Base-by-base conservation (phyloP, 2,888 invertebrate genomes). In the Drosophila siamana region DNA sequence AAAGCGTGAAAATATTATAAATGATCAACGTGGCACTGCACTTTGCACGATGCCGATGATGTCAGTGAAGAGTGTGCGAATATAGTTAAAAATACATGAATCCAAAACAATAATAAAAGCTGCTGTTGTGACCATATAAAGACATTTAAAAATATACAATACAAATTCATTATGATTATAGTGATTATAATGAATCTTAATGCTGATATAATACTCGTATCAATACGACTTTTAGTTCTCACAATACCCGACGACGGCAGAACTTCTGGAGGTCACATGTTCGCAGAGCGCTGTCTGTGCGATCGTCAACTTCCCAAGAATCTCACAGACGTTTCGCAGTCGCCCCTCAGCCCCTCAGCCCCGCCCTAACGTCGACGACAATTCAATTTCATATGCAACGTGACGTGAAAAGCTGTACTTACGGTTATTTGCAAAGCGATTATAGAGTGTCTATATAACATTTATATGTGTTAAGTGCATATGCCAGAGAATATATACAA, bases 351-450 rank as follows among this genome's bases (percentile, higher is more conserved):
- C 26, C 26, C 26, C 26, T 16, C 36, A 9, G n/a, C 15, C 8
- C 38, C 19, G 22, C 43, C 24, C 28, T 16, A 28, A 15, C 30
- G 24, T 19, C 46, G 19, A 44, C 33, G 2, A 9, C 46, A 55
- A 65, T 65, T 69, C 60, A 67, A 54, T 66, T 63, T 47, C 11
- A 46, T 55, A 60, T 78, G 65, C 69, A 80, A 70, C 70, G 78
- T 76, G 86, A 78, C 63, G 70, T 43, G 69, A 65, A 84, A 60
- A 74, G 80, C 69, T 48, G 59, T 76, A 69, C 74, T 83, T 86
- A 77, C 86, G 62, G 78, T 78, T 85, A 72, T 80, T 84, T 76
- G 83, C 80, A 65, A 65, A 82, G 65, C 68, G 65, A 75, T 73
- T 80, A 69, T 60, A 46, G 48, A 50, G 28, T 67, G 62, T 72